Evolutionary conservation across 2,797 vertebrate genomes (phyloP), one percentile per base, ranked within the genome.

Genomic region (Myotis daubentonii): DNA sequence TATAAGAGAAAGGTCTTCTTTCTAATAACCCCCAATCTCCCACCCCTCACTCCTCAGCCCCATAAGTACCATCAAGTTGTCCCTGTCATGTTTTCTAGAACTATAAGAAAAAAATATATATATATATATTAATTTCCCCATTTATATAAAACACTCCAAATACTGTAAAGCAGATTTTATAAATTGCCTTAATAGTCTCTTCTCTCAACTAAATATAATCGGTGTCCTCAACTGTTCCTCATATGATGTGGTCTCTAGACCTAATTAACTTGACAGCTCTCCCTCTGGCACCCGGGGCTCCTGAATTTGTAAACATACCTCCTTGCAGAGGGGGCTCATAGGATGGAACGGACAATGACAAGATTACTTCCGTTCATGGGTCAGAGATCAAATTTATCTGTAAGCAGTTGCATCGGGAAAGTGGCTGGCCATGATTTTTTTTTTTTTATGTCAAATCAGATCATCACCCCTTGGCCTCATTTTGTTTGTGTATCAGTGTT

Each of bases 1-100:
- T 83, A 20, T 30, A 53, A 57, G 41, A 89, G 22, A 87, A 93
- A 80, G 33, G 17, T 44, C 47, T 87, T 87, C 78, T 87, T 89
- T 30, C 94, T 41, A 91, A 82, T 80, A 76, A 74, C 57, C 17
- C 11, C 49, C 51, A 80, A 62, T 33, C 55, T 53, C 65, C n/a
- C 22, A 49, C 10, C 28, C 5, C 28, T 82, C 8, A 76, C 13
- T 51, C 44, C 68, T 25, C 41, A 86, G 11, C 5, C 70, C 19
- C 28, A 0, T 53, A 75, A 75, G 12, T 30, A 47, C 3, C 60
- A 93, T 38, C 19, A 23, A 72, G 70, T 51, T 76, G 16, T 62
- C 25, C 22, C 19, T 86, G 57, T 72, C 57, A 9, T 51, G 5
- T 74, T 80, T 95, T 60, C n/a, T 72, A 55, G 38, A 93, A 72